Base-by-base conservation (phyloP, 2,888 invertebrate genomes). In the Sphaeridia pumilis region DNA sequence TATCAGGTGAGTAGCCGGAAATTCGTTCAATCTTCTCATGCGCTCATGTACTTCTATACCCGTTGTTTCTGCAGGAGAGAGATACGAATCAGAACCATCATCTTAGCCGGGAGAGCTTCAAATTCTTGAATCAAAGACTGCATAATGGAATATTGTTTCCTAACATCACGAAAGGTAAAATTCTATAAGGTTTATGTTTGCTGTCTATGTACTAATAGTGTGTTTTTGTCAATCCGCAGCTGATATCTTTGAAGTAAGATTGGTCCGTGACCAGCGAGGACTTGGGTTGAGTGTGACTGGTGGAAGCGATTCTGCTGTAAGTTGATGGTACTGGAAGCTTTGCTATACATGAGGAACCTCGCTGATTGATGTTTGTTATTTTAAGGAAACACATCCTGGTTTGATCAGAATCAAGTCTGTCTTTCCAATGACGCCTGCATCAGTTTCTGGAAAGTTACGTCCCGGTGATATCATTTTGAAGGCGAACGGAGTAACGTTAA, bases 281-380 rank as follows among this genome's bases (percentile, higher is more conserved):
- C 73, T 89, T 50, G 89, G 89, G 14, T 76, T 89, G 71, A 87
- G 87, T 64, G 84, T 88, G 49, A 82, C 83, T 56, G 88, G 88
- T 0, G 84, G 85, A n/a, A 70, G 73, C 52, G 79, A 79, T 64
- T 75, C 76, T 43, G 58, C 62, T 58, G 63, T 62, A 54, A 49
- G 34, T 26, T 31, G 17, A 24, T 42, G 4, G n/a, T n/a, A n/a
- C n/a, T n/a, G n/a, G n/a, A n/a, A n/a, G n/a, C n/a, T 42, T 42
- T 42, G 14, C 4, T 22, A 20, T 42, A 21, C 20, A 10, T 25
- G n/a, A n/a, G n/a, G n/a, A n/a, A n/a, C n/a, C n/a, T n/a, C n/a
- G n/a, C n/a, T 24, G n/a, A 22, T 21, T 25, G 14, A 44, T 44
- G 24, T 14, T 44, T n/a, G n/a, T n/a, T n/a, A n/a, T 41, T 7